phyloP scores from a whole-genome alignment of 2,113 vertebrate species.

The Vulpes lagopus region DNA sequence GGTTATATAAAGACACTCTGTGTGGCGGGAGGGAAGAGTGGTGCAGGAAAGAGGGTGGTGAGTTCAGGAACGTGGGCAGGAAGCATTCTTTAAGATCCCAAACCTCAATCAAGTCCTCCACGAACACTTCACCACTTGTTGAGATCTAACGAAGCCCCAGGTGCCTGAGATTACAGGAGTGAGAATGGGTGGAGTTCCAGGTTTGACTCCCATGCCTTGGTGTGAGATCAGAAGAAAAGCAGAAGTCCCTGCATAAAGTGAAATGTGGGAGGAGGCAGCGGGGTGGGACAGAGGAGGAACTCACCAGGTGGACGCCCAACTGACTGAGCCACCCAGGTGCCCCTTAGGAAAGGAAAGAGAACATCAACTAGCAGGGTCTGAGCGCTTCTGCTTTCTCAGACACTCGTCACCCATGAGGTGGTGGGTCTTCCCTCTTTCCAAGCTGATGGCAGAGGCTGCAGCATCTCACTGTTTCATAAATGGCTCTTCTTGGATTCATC shows the following conservation, averaged over 20 bases:
- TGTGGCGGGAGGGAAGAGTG: neutral
- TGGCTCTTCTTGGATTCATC: neutral
- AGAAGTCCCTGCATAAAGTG: neutral
- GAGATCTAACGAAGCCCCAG: neutral
- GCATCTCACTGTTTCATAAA: neutral
- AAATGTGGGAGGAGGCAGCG: neutral
- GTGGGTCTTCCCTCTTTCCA: neutral
- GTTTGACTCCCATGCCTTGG: neutral
- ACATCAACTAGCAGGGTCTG: neutral
- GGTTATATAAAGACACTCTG: neutral
- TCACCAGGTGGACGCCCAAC: too few species aligned
- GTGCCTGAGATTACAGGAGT: neutral
- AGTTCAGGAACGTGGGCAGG: neutral
- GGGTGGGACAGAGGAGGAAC: neutral
- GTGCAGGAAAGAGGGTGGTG: neutral
- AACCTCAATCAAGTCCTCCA: neutral
- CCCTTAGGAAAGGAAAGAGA: constrained; percentile 2
- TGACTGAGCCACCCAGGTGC: neutral
- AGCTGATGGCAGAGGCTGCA: neutral
- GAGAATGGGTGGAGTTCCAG: neutral
- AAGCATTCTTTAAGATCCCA: constrained; percentile 2
- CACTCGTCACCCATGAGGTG: neutral
- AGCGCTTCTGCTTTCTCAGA: neutral
- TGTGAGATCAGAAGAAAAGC: neutral
- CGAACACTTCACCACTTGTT: neutral